Conservation (phyloP, 2,113 vertebrate species). For the Herpailurus yagouaroundi region DNA sequence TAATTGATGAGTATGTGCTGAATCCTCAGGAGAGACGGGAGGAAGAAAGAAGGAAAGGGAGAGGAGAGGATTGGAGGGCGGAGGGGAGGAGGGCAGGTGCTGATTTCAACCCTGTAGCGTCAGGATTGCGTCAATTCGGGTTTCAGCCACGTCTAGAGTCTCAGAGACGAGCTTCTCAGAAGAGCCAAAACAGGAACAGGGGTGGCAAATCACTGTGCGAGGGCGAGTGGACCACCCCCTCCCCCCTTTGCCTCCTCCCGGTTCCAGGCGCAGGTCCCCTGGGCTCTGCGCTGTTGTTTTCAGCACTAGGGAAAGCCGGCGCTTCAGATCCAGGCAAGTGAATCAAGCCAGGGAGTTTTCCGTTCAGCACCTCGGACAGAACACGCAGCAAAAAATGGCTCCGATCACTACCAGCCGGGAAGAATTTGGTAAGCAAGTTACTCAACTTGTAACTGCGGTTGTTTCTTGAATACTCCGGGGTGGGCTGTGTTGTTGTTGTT, state of each 20-base stretch:
- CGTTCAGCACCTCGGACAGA: conserved; percentile 90
- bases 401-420: conserved; percentile 88
- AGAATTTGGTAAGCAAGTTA: conserved; percentile 91
- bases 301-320: conserved; percentile 27
- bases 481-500: not conserved
- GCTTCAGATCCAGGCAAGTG: not conserved
- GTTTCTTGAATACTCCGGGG: not conserved
- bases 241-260: conserved; percentile 67
- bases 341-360: conserved; percentile 11
- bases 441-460: conserved; percentile 48
- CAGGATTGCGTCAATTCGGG: conserved; percentile 95
- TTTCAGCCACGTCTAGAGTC: conserved; percentile 87
- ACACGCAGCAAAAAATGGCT: conserved; percentile 89
- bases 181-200: conserved; percentile 84
- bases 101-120: conserved; percentile 93
- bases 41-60: conserved; percentile 49
- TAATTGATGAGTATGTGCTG: conserved; percentile 84
- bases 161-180: conserved; percentile 83
- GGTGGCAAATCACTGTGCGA: conserved; percentile 81
- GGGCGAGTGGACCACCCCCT: conserved; percentile 78
- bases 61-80: conserved; percentile 32
- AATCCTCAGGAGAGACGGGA: conserved; percentile 68
- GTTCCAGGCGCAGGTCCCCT: conserved; percentile 47
- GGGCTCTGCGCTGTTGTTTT: conserved; percentile 65
- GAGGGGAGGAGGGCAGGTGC: conserved; percentile 76